Base-by-base conservation (phyloP, 2,113 vertebrate species). In the Rhineura floridana region DNA sequence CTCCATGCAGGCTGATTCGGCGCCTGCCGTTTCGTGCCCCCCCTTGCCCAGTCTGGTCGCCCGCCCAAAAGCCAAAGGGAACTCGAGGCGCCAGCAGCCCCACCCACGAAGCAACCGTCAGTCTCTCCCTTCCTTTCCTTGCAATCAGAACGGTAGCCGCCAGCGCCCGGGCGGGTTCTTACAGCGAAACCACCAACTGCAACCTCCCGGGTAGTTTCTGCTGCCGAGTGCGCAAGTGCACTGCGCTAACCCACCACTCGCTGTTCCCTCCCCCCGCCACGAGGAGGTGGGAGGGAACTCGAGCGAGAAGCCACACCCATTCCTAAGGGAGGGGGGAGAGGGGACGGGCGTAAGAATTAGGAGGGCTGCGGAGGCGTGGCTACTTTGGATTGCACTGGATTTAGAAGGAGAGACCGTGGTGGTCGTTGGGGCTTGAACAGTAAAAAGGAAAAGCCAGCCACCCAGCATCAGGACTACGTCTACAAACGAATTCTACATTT, bases 221-320 rank as follows among this genome's bases (percentile, higher is more conserved):
- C n/a, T 50, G 1, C 63, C 1, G 50, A 88, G 44, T 87, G 90
- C 94, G 94, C 94, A 93, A 23, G 67, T 93, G 92, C 87, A 83
- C 46, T 88, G 87, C 87, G 36, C 81, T 81, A 88, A 88, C 72
- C 48, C 89, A 3, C 19, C 25, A 2, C 8, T 42, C n/a, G 28
- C 21, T 81, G 6, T 82, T 85, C 87, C 42, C 50, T 4, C 83
- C 91, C 91, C 65, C 88, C 92, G 92, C 95, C 92, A 91, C 89
- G 95, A 90, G 93, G 91, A 72, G 84, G 80, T 83, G 79, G 50
- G 91, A 85, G 63, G 89, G 77, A 28, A 42, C 78, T 77, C 52
- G 9, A 48, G 33, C 25, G 52, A 33, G 30, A 87, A 83, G 87
- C 15, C 87, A 88, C 81, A 21, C 87, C 87, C 81, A 63, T 81